These are phyloP conservation scores for Hypomecis punctinalis DNA, from an alignment of 2,888 invertebrate genomes.

Conservation along the genomic window DNA sequence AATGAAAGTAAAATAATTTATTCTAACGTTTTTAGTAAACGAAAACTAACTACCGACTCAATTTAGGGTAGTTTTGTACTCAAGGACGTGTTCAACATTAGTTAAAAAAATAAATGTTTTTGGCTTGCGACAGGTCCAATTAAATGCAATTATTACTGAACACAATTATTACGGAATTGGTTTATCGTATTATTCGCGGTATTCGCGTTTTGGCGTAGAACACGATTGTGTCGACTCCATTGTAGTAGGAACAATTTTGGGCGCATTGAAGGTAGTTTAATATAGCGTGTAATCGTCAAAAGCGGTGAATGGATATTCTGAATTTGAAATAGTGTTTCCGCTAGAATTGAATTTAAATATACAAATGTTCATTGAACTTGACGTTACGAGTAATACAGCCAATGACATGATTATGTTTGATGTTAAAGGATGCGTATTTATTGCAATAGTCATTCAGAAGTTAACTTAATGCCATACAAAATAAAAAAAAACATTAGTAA, in stretches of 20 bases:
- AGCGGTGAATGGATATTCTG: constrained; percentile 54
- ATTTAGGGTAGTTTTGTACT: constrained; percentile 22
- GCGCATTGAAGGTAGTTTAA: constrained; percentile 54
- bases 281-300: constrained; percentile 59
- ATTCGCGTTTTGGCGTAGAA: constrained; percentile 50
- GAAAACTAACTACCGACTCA: constrained; percentile 10
- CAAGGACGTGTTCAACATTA: constrained; percentile 18
- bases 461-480: too few species aligned
- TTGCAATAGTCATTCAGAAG: too few species aligned
- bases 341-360: constrained; percentile 44
- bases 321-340: constrained; percentile 56
- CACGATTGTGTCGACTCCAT: constrained; percentile 56
- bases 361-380: constrained; percentile 34
- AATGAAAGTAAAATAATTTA: constrained; percentile 7
- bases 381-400: too few species aligned
- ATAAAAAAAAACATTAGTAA: too few species aligned
- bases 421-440: too few species aligned
- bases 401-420: too few species aligned
- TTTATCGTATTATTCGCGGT: too few species aligned
- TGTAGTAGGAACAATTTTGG: constrained; percentile 55
- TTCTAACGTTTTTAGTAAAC: constrained; percentile 6
- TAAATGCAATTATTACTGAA: constrained; percentile 52
- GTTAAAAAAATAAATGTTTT: constrained; percentile 47
- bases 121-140: constrained; percentile 63
- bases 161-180: constrained; percentile 32